Evolutionary conservation across 2,797 vertebrate species (phyloP), one percentile per base, ranked within the genome.

Genomic region (Thunnus albacares): DNA sequence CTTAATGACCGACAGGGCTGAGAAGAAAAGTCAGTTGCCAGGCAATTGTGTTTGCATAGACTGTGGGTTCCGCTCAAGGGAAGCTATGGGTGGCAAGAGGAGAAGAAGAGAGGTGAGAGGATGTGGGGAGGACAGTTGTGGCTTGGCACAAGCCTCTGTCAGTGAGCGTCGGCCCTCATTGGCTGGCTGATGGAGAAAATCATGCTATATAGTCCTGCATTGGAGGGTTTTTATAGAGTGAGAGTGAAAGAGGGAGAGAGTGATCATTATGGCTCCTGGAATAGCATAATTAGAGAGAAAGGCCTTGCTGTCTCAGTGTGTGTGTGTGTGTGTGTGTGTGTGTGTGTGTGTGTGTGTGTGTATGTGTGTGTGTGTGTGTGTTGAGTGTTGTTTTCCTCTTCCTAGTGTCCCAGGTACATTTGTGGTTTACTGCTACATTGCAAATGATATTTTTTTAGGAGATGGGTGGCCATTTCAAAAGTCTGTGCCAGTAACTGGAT

Each of bases 221-320:
- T 71, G 26, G 52, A 90, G 78, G 67, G 55, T 80, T 92, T 93
- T 90, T 88, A 90, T 83, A 74, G 82, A 92, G 89, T 84, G 81
- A 87, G 81, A 92, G 90, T 87, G 85, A 88, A 80, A 62, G 76
- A 84, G 64, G 30, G 63, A 88, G 83, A 90, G 56, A 90, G 86
- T 82, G 85, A 86, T 93, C 79, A 92, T 95, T 95, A 93, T 77
- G 79, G 85, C 82, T 89, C 86, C 83, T 88, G 84, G 89, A 91
- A 95, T 90, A 93, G 89, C 72, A 90, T 93, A 93, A 94, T 94
- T 94, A 94, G 72, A 93, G 90, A 90, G 81, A 78, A 41, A 83
- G 64, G 78, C n/a, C 60, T 66, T 8, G 14, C 66, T 74, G 77
- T 81, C 62, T 81, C 33, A 18, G 33, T 76, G 62, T 84, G 58